Evolutionary conservation across 2,797 vertebrate genomes (phyloP).

Genomic region (Babyrousa celebensis): DNA sequence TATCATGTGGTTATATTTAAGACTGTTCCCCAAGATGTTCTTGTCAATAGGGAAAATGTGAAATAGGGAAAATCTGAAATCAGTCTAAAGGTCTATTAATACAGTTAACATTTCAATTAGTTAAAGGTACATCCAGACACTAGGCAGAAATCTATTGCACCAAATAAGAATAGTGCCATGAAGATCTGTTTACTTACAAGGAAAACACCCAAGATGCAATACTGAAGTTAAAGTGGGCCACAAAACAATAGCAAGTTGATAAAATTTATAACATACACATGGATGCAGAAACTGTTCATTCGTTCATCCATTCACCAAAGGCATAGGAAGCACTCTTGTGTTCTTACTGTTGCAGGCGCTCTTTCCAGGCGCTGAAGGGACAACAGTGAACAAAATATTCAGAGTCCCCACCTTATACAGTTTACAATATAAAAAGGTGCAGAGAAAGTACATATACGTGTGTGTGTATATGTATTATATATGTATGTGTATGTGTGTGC

Average conservation of each 20-base stretch:
- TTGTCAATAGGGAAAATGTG: neutral
- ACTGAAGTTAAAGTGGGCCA: neutral
- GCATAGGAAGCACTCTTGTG: accelerated
- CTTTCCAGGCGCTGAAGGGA: neutral
- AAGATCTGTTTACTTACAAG: neutral
- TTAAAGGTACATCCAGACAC: neutral
- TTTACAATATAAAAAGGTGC: neutral
- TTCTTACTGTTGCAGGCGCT: neutral
- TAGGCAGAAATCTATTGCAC: neutral
- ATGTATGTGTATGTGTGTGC: too few relatives aligned
- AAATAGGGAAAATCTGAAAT: neutral
- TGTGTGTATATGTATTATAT: too few relatives aligned
- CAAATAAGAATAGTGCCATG: neutral
- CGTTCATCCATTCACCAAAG: neutral
- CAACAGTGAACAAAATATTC: neutral
- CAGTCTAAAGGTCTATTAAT: neutral
- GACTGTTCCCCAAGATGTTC: neutral
- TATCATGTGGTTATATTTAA: neutral
- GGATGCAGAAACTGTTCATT: neutral
- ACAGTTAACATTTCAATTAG: neutral
- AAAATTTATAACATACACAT: neutral
- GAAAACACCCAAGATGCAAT: neutral
- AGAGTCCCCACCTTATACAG: neutral
- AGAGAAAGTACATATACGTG: neutral
- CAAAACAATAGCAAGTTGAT: neutral